Percentiles rank a stretch among this genome's conserved stretches.
These are phyloP conservation scores for Xanthia togata DNA, from an alignment of 2,888 invertebrate species.

Conservation along the genomic window DNA sequence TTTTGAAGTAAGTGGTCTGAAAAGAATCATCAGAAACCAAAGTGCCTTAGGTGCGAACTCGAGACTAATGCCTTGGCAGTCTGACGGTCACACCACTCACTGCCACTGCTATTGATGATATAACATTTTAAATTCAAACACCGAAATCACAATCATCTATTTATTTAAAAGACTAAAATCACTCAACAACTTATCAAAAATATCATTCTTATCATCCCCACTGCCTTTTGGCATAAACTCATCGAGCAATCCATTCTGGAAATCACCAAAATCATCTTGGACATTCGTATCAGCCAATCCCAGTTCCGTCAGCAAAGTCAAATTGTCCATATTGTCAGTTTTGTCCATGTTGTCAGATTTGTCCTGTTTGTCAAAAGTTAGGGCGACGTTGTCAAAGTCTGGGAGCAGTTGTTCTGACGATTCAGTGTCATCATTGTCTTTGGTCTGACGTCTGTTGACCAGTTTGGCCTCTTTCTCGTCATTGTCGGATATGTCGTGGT, in stretches of 20 bases:
- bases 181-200: conserved; percentile 84
- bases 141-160: conserved; percentile 30
- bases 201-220: conserved; percentile 78
- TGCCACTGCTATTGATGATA: too few species aligned
- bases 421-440: conserved; percentile 81
- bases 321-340: conserved; percentile 75
- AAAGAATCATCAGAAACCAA: too few species aligned
- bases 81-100: too few species aligned
- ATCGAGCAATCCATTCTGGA: conserved; percentile 83
- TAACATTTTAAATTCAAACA: conserved; percentile 1
- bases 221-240: conserved; percentile 74
- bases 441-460: conserved; percentile 79
- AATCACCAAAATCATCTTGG: conserved; percentile 84
- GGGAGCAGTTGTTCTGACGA: conserved; percentile 83
- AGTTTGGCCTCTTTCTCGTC: conserved; percentile 85
- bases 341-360: conserved; percentile 74
- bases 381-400: conserved; percentile 73
- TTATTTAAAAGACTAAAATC: conserved; percentile 80
- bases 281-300: conserved; percentile 89
- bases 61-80: too few species aligned
- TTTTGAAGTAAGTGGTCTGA: too few species aligned
- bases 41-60: too few species aligned
- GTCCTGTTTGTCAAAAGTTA: conserved; percentile 56
- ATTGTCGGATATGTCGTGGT: conserved; percentile 83
- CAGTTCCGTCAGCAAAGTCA: conserved; percentile 89